Evolutionary conservation across 1,140 invertebrate genomes (phyloP), one percentile per base, ranked within the genome.

Genomic region (Meteorus sp.): DNA sequence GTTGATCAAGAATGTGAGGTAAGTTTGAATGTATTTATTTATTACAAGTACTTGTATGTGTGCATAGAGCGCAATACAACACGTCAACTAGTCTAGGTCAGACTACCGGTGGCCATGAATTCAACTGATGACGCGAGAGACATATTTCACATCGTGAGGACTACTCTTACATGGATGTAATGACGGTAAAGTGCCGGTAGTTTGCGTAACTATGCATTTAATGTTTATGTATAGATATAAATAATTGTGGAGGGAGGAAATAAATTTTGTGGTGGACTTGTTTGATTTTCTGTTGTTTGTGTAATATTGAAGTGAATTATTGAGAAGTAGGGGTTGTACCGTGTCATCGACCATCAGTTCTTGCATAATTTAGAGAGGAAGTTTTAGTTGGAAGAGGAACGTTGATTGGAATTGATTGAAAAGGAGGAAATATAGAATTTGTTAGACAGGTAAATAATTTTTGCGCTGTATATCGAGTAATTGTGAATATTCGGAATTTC

Each of bases 1-100:
- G 77, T 76, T 72, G 74, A 77, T 77, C 73, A 76, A 67, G 66
- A 78, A 71, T 61, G 62, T 47, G 58, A 20, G n/a, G 25, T 29
- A n/a, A 53, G 31, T 13, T 27, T 20, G 22, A 4, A 19, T 48
- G 25, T 13, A 17, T 17, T 19, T 9, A 17, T 8, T 17, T 3
- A 3, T 22, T 19, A 17, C 3, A 3, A 27, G 9, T 27, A 4
- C 6, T 3, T 9, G 17, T 44, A 19, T 35, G 45, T 33, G 15
- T 44, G 31, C 44, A 57, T 7, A 17, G 11, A 31, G 4, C 20
- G n/a, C 17, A 19, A 15, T 22, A 11, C 6, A 39, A 17, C 11
- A 58, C 20, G 19, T 9, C 9, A 11, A 48, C n/a, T n/a, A n/a
- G 35, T 39, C 35, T 39, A 39, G 35, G 35, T 13, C 13, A 39